Conservation (phyloP, 2,888 invertebrate species). For the Apantesis nais region DNA sequence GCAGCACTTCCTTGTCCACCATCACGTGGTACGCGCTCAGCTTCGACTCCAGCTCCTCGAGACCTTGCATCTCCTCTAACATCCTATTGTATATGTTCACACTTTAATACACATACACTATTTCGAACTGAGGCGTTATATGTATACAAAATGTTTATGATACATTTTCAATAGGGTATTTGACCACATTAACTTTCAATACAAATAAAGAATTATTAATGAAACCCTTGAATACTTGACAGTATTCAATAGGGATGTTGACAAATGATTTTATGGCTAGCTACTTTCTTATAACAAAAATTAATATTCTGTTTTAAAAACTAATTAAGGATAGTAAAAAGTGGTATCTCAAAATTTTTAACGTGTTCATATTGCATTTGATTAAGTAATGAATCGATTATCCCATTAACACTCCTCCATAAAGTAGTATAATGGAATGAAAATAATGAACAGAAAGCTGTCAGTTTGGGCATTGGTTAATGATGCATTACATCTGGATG, state of each 20-base stretch:
- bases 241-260: background rate
- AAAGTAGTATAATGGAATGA: too few relatives aligned
- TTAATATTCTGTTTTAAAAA: too few relatives aligned
- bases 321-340: too few relatives aligned
- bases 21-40: slow-evolving; percentile 92
- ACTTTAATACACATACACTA: slow-evolving; percentile 41
- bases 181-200: background rate
- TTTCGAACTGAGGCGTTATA: slow-evolving; percentile 16
- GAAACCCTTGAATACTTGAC: background rate
- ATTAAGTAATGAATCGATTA: background rate
- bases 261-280: background rate
- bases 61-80: slow-evolving; percentile 89
- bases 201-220: background rate
- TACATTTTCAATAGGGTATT: background rate
- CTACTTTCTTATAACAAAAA: background rate
- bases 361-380: background rate
- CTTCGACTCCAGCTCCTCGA: slow-evolving; percentile 91
- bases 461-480: too few relatives aligned
- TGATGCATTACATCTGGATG: too few relatives aligned
- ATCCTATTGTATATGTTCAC: slow-evolving; percentile 71
- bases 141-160: background rate
- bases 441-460: too few relatives aligned
- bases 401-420: too few relatives aligned
- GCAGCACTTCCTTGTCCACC: slow-evolving; percentile 88
- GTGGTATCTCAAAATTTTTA: background rate